A percentile compares a stretch with the other conserved stretches of the same genome.
phyloP scores from a whole-genome alignment of 2,113 vertebrate genomes.

The Talpa occidentalis region DNA sequence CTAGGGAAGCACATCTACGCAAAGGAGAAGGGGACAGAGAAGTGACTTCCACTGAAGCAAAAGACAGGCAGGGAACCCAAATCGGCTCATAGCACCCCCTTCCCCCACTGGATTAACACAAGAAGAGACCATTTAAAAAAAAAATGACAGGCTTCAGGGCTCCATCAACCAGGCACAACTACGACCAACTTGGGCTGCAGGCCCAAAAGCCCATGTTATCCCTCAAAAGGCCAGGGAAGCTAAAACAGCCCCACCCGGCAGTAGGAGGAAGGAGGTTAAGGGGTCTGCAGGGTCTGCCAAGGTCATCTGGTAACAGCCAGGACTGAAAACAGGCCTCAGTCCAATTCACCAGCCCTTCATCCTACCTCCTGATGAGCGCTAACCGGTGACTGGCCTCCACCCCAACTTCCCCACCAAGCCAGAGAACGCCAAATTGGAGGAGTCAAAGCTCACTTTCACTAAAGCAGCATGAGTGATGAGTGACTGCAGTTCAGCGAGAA shows the following conservation, averaged over 20 bases:
- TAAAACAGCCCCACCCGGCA: background rate
- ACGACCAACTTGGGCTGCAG: background rate
- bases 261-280: background rate
- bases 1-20: background rate
- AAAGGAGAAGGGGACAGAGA: background rate
- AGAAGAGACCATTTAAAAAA: background rate
- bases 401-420: background rate
- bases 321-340: background rate
- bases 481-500: background rate
- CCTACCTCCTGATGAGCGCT: background rate
- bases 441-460: background rate
- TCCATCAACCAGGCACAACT: background rate
- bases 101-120: background rate
- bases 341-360: background rate
- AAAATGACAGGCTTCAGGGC: background rate
- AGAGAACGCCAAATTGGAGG: background rate
- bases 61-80: conserved; percentile 40
- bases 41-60: background rate
- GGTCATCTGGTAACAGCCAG: background rate
- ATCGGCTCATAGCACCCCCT: background rate
- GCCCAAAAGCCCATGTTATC: background rate
- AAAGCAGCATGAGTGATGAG: background rate
- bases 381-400: background rate
- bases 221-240: background rate
- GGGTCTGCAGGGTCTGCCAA: background rate